Evolutionary conservation across 92 coral and sea anemone species (phyloP).

Genomic region (Phenganax marumi): DNA sequence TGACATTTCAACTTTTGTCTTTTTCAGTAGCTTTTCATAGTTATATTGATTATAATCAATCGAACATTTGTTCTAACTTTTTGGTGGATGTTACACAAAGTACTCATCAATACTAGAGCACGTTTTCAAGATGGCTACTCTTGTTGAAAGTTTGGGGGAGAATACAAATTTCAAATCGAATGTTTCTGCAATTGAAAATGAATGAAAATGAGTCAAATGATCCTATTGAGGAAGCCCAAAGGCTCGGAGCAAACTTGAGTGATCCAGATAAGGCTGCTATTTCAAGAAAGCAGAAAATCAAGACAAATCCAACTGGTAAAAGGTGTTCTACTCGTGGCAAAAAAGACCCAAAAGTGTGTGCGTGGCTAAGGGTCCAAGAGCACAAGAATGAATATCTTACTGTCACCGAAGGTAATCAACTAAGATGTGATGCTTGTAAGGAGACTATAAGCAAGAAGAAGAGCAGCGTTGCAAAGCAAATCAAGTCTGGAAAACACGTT

Average conservation of each 20-base stretch:
- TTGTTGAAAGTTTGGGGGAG: too few relatives aligned
- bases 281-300: constrained; percentile 42
- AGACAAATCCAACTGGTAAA: neutral
- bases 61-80: too few relatives aligned
- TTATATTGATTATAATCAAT: too few relatives aligned
- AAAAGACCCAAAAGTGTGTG: constrained; percentile 36
- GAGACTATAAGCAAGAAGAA: constrained; percentile 40
- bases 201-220: constrained; percentile 11
- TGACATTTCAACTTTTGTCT: too few relatives aligned
- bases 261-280: constrained; percentile 41
- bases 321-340: constrained; percentile 15
- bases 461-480: neutral
- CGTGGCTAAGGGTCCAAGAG: constrained; percentile 37
- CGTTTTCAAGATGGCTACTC: too few relatives aligned
- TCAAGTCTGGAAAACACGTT: neutral
- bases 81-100: too few relatives aligned
- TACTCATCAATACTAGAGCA: too few relatives aligned
- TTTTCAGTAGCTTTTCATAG: too few relatives aligned
- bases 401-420: constrained; percentile 36
- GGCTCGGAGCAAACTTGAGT: constrained; percentile 32
- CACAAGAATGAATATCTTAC: constrained; percentile 39
- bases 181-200: too few relatives aligned
- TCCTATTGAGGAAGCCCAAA: constrained; percentile 28
- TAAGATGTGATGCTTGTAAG: constrained; percentile 56
- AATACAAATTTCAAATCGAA: too few relatives aligned